Evolutionary conservation across 2,888 invertebrate genomes (phyloP), one percentile per base, ranked within the genome.

Genomic region (Hirtodrosophila duncani): DNA sequence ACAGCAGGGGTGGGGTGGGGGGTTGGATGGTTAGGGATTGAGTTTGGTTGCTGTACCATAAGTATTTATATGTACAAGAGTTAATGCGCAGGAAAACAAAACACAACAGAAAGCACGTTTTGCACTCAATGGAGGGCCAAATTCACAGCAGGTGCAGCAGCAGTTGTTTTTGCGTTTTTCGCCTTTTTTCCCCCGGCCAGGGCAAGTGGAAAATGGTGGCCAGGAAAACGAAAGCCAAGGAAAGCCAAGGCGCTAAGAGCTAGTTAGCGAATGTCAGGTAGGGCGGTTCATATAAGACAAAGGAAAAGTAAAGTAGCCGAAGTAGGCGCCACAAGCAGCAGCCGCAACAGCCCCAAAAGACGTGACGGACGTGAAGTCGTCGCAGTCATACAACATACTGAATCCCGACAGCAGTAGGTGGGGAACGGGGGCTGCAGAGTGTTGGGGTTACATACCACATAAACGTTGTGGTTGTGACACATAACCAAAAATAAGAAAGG

Each of bases 231-330:
- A n/a, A n/a, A 3, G 7, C 6, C 11, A 6, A 4, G 39, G 26
- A 30, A 36, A 27, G 36, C 34, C 37, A 44, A 46, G 62, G 66
- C 65, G 62, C 59, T 67, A 65, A 55, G 62, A 68, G 67, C 67
- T 65, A 67, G 69, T 67, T 65, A 69, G 67, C 56, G 65, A 59
- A 52, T 59, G 62, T 65, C 69, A 63, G 66, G 51, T 59, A 50
- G 30, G 41, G 21, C 21, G 20, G 31, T 36, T 38, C 36, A 65
- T 52, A 62, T 57, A 68, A 61, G 37, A 49, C 31, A 58, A 42
- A 49, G 55, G 46, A 26, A 34, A 24, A 23, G 17, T 10, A 9
- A 30, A 41, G 8, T 18, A 18, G 26, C 17, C n/a, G n/a, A n/a
- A n/a, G n/a, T n/a, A n/a, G n/a, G n/a, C n/a, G n/a, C n/a, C n/a